Percentiles rank a stretch among this genome's conserved stretches.
Evolutionary conservation across 2,888 invertebrate species (phyloP).

Genomic region (Callyntrura guangdongensis): DNA sequence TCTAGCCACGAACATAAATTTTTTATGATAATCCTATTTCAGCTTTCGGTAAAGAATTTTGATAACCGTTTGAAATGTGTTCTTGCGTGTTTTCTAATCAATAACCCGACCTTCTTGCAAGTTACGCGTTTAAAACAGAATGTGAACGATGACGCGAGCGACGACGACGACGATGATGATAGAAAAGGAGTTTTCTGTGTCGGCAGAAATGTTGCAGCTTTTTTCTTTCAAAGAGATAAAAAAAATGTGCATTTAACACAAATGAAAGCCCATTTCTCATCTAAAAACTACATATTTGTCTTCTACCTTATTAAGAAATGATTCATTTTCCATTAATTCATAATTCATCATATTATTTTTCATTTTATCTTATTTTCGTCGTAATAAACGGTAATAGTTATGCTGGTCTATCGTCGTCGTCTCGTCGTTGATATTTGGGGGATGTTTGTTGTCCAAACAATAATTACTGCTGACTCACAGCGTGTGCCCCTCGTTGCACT

Average conservation of each 20-base stretch:
- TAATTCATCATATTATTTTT: conserved; percentile 11
- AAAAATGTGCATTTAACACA: conserved; percentile 2
- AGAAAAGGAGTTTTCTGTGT: background rate
- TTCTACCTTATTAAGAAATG: conserved; percentile 28
- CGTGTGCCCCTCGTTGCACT: too few species aligned
- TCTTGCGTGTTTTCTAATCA: conserved; percentile 11
- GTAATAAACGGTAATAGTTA: conserved; percentile 1
- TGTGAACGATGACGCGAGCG: too few species aligned
- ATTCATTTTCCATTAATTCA: conserved; percentile 31
- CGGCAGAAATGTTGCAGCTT: background rate
- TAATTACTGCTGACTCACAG: too few species aligned
- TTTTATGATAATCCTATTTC: too few species aligned
- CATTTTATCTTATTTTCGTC: conserved; percentile 16
- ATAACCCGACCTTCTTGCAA: conserved; percentile 31
- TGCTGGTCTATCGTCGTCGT: too few species aligned
- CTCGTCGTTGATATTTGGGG: too few species aligned
- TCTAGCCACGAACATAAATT: too few species aligned
- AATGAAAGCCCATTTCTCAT: conserved; percentile 14
- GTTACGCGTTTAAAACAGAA: background rate
- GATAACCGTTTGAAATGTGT: background rate
- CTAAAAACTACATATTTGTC: background rate
- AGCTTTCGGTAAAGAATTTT: too few species aligned
- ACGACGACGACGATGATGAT: background rate
- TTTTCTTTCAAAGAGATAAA: background rate
- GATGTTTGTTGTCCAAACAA: too few species aligned